A percentile compares a stretch with the other conserved stretches of the same genome.
These are phyloP conservation scores for Epinotia ramella DNA, from an alignment of 2,888 invertebrate genomes.

Conservation along the genomic window DNA sequence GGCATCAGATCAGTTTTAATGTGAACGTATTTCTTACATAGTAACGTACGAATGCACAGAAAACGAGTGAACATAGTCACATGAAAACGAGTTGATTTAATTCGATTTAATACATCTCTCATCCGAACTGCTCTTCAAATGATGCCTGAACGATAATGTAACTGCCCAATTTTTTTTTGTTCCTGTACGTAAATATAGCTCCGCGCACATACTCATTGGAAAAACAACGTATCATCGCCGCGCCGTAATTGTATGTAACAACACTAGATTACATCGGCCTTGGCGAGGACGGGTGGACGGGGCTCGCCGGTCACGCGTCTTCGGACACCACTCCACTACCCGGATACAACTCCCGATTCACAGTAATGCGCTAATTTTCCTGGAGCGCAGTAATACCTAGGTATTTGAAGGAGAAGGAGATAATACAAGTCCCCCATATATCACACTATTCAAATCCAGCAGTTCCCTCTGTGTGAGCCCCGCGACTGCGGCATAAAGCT, in stretches of 20 bases:
- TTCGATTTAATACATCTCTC: constrained; percentile 2
- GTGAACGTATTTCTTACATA: not conserved
- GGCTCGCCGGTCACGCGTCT: constrained; percentile 15
- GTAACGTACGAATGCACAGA: not conserved
- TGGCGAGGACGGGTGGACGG: constrained; percentile 3
- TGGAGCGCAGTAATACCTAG: not conserved
- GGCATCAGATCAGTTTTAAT: not conserved
- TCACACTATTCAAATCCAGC: too few species aligned
- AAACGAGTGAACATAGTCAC: too few species aligned
- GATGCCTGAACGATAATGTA: constrained; percentile 7
- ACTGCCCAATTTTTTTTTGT: constrained; percentile 39
- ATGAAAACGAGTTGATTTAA: not conserved
- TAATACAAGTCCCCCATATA: not conserved
- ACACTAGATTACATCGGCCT: constrained; percentile 8
- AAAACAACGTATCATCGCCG: constrained; percentile 22
- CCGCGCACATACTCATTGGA: not conserved
- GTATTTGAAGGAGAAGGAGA: too few species aligned
- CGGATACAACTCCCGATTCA: not conserved
- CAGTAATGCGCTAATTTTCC: not conserved
- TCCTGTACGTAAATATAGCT: constrained; percentile 8
- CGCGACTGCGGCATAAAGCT: not conserved
- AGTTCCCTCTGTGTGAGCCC: too few species aligned
- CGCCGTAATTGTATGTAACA: constrained; percentile 19
- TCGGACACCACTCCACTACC: not conserved
- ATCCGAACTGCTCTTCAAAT: not conserved